Conservation (phyloP, 2,797 vertebrate genomes). For the Chrosomus eos region DNA sequence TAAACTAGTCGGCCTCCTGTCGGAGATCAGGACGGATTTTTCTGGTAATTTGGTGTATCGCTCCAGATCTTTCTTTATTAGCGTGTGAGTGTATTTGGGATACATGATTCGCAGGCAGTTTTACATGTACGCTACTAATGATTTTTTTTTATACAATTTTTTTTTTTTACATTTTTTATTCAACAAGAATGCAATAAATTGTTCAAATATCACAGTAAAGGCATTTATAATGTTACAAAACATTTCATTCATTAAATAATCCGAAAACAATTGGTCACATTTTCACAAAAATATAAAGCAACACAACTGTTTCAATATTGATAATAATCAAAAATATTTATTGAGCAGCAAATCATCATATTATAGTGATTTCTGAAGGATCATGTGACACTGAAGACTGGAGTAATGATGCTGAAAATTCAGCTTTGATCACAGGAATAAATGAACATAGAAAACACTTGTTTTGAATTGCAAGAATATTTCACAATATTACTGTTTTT, state of each 20-base stretch:
- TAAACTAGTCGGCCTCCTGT: neutral
- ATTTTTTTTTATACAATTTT: too few relatives aligned
- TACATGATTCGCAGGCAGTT: neutral
- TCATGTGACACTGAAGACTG: neutral
- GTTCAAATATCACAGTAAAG: neutral
- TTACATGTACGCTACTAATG: too few relatives aligned
- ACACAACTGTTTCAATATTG: too few relatives aligned
- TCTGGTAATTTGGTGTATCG: constrained; percentile 5
- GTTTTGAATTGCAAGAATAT: neutral
- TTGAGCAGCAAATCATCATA: neutral
- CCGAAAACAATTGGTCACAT: too few relatives aligned
- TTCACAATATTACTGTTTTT: neutral
- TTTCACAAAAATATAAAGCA: too few relatives aligned
- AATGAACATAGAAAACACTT: neutral
- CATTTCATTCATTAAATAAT: too few relatives aligned
- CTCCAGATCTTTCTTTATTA: constrained; percentile 15
- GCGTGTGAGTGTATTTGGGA: neutral
- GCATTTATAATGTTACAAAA: neutral
- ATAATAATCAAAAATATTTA: neutral
- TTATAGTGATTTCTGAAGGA: neutral
- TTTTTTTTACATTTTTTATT: too few relatives aligned
- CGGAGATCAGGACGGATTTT: neutral
- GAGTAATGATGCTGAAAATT: too few relatives aligned
- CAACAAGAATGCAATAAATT: neutral
- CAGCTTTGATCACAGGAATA: too few relatives aligned